Base-by-base conservation (phyloP, 1,140 invertebrate genomes). In the Drosophila bocqueti region DNA sequence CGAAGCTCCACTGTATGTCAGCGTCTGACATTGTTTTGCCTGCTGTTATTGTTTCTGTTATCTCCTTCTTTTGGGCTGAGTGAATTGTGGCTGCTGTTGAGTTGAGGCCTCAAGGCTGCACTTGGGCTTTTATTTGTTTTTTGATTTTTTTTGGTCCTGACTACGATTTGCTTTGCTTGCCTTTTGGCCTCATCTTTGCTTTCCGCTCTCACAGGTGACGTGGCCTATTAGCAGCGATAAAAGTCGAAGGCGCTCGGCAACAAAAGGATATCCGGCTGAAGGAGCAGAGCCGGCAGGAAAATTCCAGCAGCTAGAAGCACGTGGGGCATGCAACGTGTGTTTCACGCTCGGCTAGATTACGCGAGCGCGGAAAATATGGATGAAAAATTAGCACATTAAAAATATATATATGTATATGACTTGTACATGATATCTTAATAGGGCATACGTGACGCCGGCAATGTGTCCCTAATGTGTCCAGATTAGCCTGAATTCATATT, bases 301-400 rank as follows among this genome's bases (percentile, higher is more conserved):
- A 72, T 72, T 45, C 69, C 26, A 59, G 26, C 71, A 49, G 55
- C 46, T n/a, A 11, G 47, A 50, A 61, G 47, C 62, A 67, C 67
- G 52, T 73, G 69, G 55, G 55, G 66, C 57, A 71, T 62, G 55
- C 72, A 71, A 75, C 66, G 59, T 55, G 63, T 64, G 59, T 50
- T n/a, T 40, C 38, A 18, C 57, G 75, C 81, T 64, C 66, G 34
- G 81, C 61, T 52, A 85, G 82, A 85, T 85, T 85, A 85, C 58
- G 63, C 21, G 38, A 40, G 43, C 58, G 43, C 4, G 58, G 18
- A 65, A 71, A 87, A 80, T 83, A 87, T 80, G 75, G 67, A 61
- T 62, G 76, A 67, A 86, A 84, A 86, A 86, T 86, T 87, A 86
- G 68, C 83, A 59, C 83, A 87, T 86, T 86, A 83, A 86, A 86